A percentile compares a stretch with the other conserved stretches of the same genome.
Evolutionary conservation across 2,797 vertebrate species (phyloP).

Genomic region (Coccyzus lansbergi): DNA sequence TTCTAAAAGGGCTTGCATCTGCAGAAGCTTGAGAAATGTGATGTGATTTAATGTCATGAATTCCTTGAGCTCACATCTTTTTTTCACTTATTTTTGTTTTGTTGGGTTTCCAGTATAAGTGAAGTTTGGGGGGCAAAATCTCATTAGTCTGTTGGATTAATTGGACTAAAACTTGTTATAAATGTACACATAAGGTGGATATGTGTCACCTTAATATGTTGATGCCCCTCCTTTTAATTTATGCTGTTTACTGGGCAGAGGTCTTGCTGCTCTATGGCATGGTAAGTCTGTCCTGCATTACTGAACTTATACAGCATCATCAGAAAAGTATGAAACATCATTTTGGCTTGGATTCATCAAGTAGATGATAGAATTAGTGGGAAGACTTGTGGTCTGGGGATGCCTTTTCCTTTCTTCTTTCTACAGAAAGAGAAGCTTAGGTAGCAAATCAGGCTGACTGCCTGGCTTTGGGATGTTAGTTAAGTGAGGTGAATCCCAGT

Average conservation of each 20-base stretch:
- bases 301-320: not conserved
- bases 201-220: not conserved
- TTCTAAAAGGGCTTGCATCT: not conserved
- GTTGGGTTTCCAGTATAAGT: not conserved
- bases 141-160: not conserved
- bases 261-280: not conserved
- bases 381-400: not conserved
- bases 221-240: not conserved
- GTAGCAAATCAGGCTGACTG: not conserved
- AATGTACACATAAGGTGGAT: not conserved
- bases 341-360: not conserved
- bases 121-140: not conserved
- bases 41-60: not conserved
- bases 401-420: not conserved
- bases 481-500: not conserved
- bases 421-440: not conserved
- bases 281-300: not conserved
- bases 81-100: not conserved
- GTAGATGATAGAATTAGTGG: not conserved
- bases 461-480: not conserved
- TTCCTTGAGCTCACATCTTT: not conserved
- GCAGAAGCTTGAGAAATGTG: not conserved
- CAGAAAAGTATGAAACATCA: not conserved
- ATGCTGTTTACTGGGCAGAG: not conserved
- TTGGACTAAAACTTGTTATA: not conserved